Evolutionary conservation across 2,888 invertebrate species (phyloP), one percentile per base, ranked within the genome.

Genomic region (Tridacna crocea): DNA sequence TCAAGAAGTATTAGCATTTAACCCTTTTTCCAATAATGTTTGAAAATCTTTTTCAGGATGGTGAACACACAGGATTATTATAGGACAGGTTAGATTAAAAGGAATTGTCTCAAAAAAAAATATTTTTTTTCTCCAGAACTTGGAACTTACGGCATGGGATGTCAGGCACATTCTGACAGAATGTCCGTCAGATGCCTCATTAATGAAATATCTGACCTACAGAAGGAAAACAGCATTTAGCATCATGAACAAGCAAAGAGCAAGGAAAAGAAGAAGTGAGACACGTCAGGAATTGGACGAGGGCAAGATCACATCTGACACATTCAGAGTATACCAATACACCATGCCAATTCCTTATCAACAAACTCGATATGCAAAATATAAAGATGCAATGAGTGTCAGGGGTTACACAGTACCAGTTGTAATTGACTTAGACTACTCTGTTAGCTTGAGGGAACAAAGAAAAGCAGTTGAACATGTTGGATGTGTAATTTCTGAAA

Each of bases 391-490:
- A 15, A 68, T 36, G 47, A 19, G 19, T 12, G 36, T 6, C 17
- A 47, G 36, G 47, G 19, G 19, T 68, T 17, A 46, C n/a, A 19
- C 68, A 47, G 11, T 47, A 46, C 47, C 68, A n/a, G 24, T 68
- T 68, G 46, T 68, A 6, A 46, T 68, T 68, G 68, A 68, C 47
- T 12, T 68, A 47, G 68, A 68, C 46, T 68, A 47, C 47, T 17
- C 36, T 46, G 19, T 46, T 17, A 46, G 46, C 17, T 19, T 8
- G 3, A 15, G 68, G n/a, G 68, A 68, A 68, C n/a, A 68, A 46
- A 46, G 13, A 17, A 0, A n/a, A 12, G 46, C 68, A 0, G 11
- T 46, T 46, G 46, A 68, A 10, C 68, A 68, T 19, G n/a, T 68
- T 46, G n/a, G 13, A 68, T 17, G 3, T 15, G 46, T 17, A 11